Conservation (phyloP, 2,797 vertebrate species). For the Oreonectes daqikongensis region DNA sequence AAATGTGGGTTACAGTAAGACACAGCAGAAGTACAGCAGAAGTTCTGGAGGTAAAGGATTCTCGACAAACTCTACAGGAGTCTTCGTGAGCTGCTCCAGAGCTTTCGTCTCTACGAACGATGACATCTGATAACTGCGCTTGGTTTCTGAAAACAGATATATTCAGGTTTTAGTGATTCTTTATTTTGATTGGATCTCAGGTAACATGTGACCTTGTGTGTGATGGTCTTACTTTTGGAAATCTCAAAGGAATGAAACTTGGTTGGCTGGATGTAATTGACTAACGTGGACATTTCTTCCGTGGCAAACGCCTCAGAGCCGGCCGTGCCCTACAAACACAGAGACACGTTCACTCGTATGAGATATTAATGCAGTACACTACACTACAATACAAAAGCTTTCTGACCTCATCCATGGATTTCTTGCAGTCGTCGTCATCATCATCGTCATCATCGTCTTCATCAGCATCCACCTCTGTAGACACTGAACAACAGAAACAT, state of each 20-base stretch:
- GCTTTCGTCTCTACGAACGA: constrained; percentile 99
- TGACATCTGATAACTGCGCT: constrained; percentile 96
- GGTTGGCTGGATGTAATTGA: constrained; percentile 98
- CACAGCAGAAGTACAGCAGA: not conserved
- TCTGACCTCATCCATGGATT: constrained; percentile 87
- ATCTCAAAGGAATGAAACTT: constrained; percentile 97
- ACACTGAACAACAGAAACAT: constrained; percentile 60
- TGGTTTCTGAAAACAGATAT: constrained; percentile 79
- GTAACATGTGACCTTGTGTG: not conserved
- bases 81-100: constrained; percentile 95
- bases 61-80: constrained; percentile 99
- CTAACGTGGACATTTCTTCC: constrained; percentile 97
- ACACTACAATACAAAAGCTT: not conserved
- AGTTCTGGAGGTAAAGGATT: constrained; percentile 81
- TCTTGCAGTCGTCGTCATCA: constrained; percentile 93
- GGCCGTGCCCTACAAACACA: constrained; percentile 84
- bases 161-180: not conserved
- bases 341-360: not conserved
- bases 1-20: constrained; percentile 18
- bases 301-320: constrained; percentile 94
- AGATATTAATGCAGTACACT: not conserved
- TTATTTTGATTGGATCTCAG: not conserved
- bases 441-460: constrained; percentile 96
- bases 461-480: constrained; percentile 93
- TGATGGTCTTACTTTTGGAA: constrained; percentile 88